These are phyloP conservation scores for Proterorhinus semilunaris DNA, from an alignment of 2,113 vertebrate species.

Conservation along the genomic window DNA sequence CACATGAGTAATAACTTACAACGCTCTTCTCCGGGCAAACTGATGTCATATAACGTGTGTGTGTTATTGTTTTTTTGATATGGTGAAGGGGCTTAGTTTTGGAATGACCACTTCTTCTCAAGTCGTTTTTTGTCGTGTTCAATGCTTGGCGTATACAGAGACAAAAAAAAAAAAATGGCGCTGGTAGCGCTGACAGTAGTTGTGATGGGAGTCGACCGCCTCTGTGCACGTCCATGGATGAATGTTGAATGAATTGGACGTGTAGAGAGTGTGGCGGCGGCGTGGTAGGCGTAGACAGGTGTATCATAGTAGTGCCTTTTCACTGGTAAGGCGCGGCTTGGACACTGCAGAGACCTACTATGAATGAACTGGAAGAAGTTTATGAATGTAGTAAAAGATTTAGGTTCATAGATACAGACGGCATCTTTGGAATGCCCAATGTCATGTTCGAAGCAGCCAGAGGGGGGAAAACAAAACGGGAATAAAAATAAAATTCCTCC, in stretches of 20 bases:
- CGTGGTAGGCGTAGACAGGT: conserved; percentile 48
- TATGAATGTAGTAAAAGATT: conserved; percentile 13
- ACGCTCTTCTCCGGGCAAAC: conserved; percentile 12
- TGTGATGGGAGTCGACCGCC: conserved; percentile 24
- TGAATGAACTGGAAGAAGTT: conserved; percentile 13
- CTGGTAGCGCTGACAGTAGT: background rate
- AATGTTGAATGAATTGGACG: conserved; percentile 25
- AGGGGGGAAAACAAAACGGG: too few species aligned
- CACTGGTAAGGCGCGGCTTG: conserved; percentile 61
- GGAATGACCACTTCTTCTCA: conserved; percentile 27
- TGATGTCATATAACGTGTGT: conserved; percentile 39
- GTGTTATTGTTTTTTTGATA: background rate
- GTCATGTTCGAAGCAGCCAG: background rate
- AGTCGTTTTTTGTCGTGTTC: conserved; percentile 6
- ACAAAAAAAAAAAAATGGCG: background rate
- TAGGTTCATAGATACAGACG: background rate
- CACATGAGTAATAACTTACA: background rate
- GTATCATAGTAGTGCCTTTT: conserved; percentile 70
- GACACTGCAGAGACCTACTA: conserved; percentile 39
- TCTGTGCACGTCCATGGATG: conserved; percentile 13
- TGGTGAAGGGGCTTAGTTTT: conserved; percentile 49
- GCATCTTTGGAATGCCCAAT: background rate
- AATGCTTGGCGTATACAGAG: background rate
- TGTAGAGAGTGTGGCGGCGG: conserved; percentile 19
- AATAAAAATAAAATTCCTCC: too few species aligned